Evolutionary conservation across 2,113 vertebrate species (phyloP).

Genomic region (Callaeas wilsoni): DNA sequence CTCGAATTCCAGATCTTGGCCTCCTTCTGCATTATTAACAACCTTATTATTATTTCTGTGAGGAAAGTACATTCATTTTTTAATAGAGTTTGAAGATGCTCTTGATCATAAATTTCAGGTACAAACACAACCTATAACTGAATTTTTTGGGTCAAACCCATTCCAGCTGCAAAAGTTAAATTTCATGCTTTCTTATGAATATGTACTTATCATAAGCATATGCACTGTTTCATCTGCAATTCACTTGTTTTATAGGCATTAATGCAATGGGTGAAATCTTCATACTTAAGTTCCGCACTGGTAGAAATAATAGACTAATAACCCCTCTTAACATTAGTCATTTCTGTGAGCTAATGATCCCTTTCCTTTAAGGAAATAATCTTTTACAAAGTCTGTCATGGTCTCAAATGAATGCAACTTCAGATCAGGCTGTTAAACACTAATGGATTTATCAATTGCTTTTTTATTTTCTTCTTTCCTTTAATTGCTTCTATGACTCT

Average conservation of each 20-base stretch:
- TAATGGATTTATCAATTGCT: neutral
- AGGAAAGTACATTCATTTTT: neutral
- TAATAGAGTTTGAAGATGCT: neutral
- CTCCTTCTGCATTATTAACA: neutral
- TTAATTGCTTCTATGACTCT: neutral
- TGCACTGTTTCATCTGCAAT: neutral
- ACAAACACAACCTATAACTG: neutral
- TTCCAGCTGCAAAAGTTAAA: neutral
- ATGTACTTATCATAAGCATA: neutral
- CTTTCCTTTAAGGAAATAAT: constrained; percentile 18
- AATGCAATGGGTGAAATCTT: neutral
- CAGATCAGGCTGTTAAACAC: neutral
- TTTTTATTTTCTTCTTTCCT: neutral
- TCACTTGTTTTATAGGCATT: neutral
- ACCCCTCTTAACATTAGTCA: neutral
- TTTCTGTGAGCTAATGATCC: constrained; percentile 32
- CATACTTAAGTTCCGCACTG: neutral
- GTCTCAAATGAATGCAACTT: neutral
- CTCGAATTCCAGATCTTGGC: neutral
- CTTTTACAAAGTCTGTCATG: neutral
- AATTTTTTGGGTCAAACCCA: neutral
- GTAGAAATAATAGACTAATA: constrained; percentile 3
- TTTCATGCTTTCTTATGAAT: neutral
- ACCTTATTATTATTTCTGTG: neutral
- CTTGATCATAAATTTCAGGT: neutral